Base-by-base conservation (phyloP, 2,797 vertebrate species). In the Cottoperca gobio region DNA sequence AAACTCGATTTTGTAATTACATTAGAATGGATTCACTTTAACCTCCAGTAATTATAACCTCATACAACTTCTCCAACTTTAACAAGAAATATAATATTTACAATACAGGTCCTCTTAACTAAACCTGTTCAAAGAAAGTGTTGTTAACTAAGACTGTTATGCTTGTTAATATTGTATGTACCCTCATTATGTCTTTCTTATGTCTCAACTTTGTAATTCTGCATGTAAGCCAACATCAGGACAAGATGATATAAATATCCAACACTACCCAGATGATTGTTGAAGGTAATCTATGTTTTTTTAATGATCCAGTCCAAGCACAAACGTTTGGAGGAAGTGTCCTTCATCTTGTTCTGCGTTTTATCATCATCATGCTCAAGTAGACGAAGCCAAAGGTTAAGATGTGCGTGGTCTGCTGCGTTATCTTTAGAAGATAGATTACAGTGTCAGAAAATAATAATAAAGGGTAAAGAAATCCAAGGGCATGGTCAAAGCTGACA, bases 401-500 rank as follows among this genome's bases (percentile, higher is more conserved):
- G 60, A 78, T 40, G 73, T 24, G 10, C 23, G 55, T 9, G 23
- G 52, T n/a, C 54, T 50, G 37, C 49, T 48, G 61, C 8, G 28
- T 60, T 48, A 49, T 33, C 35, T 73, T 70, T 69, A 63, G 35
- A 85, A 68, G 70, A 79, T 73, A 31, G 37, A 74, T 81, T 61
- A 62, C 19, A 11, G 23, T 65, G 70, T 70, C 40, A 57, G 62
- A 63, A 75, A 50, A 69, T 49, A 54, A 3, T 64, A 74, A 71
- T 23, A 65, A 69, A 74, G 57, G 67, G 1, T 42, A 70, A 54
- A 86, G 67, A 66, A 76, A 65, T 28, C 70, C 63, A 76, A 73
- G 54, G 77, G 75, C 81, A 78, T 24, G 81, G 72, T 82, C 67
- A 76, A 50, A 64, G 81, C 68, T 73, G 74, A 54, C 53, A 67